Conservation (phyloP, 2,797 vertebrate species). For the Gorsachius magnificus region DNA sequence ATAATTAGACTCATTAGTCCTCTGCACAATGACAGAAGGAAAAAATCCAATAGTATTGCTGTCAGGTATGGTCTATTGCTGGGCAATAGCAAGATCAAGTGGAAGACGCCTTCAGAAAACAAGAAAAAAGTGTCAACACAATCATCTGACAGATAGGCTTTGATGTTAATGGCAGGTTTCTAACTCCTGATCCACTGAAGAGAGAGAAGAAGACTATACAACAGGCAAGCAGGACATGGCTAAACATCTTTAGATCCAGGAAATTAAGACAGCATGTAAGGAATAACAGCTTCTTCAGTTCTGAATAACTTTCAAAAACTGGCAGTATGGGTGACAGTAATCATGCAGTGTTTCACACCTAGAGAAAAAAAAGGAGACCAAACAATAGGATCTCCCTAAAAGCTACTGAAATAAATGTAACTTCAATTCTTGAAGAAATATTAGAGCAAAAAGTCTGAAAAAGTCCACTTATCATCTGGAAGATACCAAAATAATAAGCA, state of each 20-base stretch:
- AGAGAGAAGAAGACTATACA: background rate
- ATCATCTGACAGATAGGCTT: background rate
- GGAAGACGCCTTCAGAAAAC: background rate
- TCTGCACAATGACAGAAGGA: background rate
- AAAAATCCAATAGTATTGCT: background rate
- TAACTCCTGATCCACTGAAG: background rate
- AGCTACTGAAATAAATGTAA: background rate
- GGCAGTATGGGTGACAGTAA: background rate
- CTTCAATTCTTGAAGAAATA: background rate
- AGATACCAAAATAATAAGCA: background rate
- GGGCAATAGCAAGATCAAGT: background rate
- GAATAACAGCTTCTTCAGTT: background rate
- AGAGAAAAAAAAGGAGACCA: background rate
- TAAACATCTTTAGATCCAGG: background rate
- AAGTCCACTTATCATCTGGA: background rate
- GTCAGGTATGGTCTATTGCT: background rate
- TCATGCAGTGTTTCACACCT: background rate
- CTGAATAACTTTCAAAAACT: background rate
- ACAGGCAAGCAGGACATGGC: fast-evolving
- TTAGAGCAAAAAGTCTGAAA: background rate
- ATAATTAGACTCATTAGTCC: background rate
- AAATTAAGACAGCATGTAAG: background rate
- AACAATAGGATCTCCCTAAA: background rate
- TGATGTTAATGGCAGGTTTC: background rate
- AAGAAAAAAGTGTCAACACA: background rate